Evolutionary conservation across 2,888 invertebrate genomes (phyloP), one percentile per base, ranked within the genome.

Genomic region (Cephonodes hylas): DNA sequence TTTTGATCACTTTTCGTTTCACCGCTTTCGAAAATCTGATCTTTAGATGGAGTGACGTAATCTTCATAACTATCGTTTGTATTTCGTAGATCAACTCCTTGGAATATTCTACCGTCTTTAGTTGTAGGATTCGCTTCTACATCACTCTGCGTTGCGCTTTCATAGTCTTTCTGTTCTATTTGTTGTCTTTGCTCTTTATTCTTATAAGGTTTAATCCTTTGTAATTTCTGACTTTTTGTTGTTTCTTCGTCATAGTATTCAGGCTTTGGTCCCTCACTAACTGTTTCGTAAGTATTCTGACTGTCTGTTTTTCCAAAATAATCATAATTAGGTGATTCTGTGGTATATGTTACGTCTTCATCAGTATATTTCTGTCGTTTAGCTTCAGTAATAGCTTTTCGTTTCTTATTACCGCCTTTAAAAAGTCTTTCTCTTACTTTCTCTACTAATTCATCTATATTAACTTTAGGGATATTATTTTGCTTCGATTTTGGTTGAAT

Each of bases 51-150:
- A 0, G 63, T 73, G 0, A 74, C 70, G n/a, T 88, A 87, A 42
- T 88, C 86, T 75, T 86, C 85, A 48, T 88, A 87, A 38, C 84
- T 85, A 34, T 86, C 85, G 0, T 82, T 76, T 10, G 65, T 64
- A 42, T 71, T 69, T 2, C 63, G 58, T 42, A 71, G 62, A 34
- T 74, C 67, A 1, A 75, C 58, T 63, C 72, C 71, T 45, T 76
- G 63, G n/a, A 72, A 74, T 0, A 72, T 31, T 15, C 64, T 68
- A 3, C 44, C 53, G 10, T 59, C 63, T 60, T 57, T 57, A 25
- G 58, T 31, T 22, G 46, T 45, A 4, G 63, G 42, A 25, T 65
- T 48, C 8, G 57, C 46, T 10, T 31, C 18, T 8, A 56, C 57
- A 3, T 31, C 53, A 6, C 34, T 44, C 34, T 13, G 38, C 5